Base-by-base conservation (phyloP, 2,888 invertebrate species). In the Oligia fasciuncula region DNA sequence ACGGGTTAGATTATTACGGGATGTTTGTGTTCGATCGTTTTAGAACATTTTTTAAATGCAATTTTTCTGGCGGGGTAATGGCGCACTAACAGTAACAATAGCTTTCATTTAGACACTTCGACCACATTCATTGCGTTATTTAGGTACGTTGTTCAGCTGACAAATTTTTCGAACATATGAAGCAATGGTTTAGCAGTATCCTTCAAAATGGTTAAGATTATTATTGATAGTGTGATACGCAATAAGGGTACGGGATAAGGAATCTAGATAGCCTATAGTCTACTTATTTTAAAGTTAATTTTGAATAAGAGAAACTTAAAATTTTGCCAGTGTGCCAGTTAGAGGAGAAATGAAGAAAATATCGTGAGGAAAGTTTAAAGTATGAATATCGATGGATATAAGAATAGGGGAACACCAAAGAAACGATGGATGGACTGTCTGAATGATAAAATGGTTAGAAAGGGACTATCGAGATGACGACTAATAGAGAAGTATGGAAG, bases 1-100 rank as follows among this genome's bases (percentile, higher is more conserved):
- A 77, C 80, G 75, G 73, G 76, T 85, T 87, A 85, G 67, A 78
- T 85, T 76, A 85, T 76, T 79, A 67, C 54, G 74, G 73, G 23
- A 54, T 76, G 69, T 73, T 65, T 76, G 57, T 67, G 51, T 74
- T 74, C 68, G 70, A 76, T 83, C 69, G 62, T 63, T 85, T 82
- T 78, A 76, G 65, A 72, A 62, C 73, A 60, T 51, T 73, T 46
- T 23, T 9, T 14, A 66, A 35, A 76, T 63, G 4, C 3, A 17
- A 40, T 51, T 35, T 35, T 65, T 80, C 17, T 11, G 57, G n/a
- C 11, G n/a, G 57, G 11, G 1, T 11, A 11, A 9, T 3, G 57
- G 4, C 1, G 4, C 4, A n/a, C 9, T 13, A 11, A 60, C n/a
- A 23, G 4, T 11, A 11, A n/a, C 23, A n/a, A 60, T n/a, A 11